phyloP scores from a whole-genome alignment of 1,140 invertebrate species.

The Frieseomelitta varia region DNA sequence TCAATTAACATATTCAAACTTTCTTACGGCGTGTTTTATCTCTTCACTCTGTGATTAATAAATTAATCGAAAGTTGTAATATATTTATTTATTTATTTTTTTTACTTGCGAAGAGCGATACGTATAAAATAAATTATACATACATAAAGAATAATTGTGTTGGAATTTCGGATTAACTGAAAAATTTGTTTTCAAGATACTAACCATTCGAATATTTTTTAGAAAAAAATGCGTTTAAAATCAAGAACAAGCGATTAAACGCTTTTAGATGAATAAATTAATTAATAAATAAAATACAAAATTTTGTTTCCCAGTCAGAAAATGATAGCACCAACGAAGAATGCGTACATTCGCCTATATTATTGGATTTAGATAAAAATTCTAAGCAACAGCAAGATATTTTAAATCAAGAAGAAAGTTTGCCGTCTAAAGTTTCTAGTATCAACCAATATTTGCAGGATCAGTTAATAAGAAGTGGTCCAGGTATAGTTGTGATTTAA shows the following conservation, averaged over 20 bases:
- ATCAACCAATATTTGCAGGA: conserved; percentile 55
- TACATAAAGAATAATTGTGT: neutral
- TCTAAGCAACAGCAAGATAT: conserved; percentile 71
- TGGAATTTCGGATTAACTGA: neutral
- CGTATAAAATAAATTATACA: neutral
- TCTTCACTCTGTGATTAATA: neutral
- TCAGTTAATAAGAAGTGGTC: conserved; percentile 40
- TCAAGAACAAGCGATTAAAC: neutral
- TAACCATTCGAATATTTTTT: neutral
- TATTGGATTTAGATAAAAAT: conserved; percentile 79
- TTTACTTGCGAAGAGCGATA: neutral
- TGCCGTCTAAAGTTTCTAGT: neutral
- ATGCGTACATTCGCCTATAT: conserved; percentile 73
- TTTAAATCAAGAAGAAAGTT: conserved; percentile 30
- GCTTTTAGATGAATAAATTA: neutral
- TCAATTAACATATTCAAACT: neutral
- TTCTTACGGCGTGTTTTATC: neutral
- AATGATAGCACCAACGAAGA: conserved; percentile 77
- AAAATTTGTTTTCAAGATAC: neutral
- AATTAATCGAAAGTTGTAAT: neutral
- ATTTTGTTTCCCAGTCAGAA: conserved; percentile 69
- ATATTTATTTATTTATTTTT: no score
- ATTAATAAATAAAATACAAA: neutral
- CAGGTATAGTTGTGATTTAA: conserved; percentile 4
- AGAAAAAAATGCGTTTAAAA: neutral